Evolutionary conservation across 2,113 vertebrate genomes (phyloP).

Genomic region (Uropsilus gracilis): DNA sequence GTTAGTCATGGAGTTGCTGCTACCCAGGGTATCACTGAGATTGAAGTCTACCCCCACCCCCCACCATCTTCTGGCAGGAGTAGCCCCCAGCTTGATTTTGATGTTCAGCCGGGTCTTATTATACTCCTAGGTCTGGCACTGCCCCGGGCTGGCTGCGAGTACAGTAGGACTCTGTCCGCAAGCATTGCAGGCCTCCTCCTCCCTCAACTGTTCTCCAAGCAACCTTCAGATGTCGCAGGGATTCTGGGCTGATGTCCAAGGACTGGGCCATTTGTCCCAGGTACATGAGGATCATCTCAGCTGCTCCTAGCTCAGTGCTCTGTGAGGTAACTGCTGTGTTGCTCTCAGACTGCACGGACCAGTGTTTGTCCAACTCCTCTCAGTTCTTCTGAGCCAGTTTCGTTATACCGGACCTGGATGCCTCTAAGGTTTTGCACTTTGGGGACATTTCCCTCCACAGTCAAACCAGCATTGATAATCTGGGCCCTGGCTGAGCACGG

Average conservation of each 20-base stretch:
- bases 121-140: conserved; percentile 92
- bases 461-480: too few species aligned
- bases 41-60: too few species aligned
- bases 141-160: conserved; percentile 90
- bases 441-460: conserved; percentile 94
- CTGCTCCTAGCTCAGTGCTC: conserved; percentile 89
- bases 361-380: conserved; percentile 92
- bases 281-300: conserved; percentile 86
- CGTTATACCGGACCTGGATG: conserved; percentile 92
- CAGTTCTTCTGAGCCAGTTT: conserved; percentile 90
- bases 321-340: conserved; percentile 91
- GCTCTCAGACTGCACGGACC: conserved; percentile 93
- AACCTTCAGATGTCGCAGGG: conserved; percentile 92
- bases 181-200: conserved; percentile 89
- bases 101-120: conserved; percentile 91
- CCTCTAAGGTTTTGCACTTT: conserved; percentile 93
- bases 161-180: conserved; percentile 86
- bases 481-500: too few species aligned
- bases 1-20: conserved; percentile 76
- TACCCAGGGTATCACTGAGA: conserved; percentile 90
- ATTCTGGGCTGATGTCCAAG: conserved; percentile 93
- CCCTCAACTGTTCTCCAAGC: conserved; percentile 90
- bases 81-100: conserved; percentile 94
- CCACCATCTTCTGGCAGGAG: conserved; percentile 90
- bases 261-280: conserved; percentile 89